Base-by-base conservation (phyloP, 64 coral and sea anemone species). In the Orbicella faveolata region DNA sequence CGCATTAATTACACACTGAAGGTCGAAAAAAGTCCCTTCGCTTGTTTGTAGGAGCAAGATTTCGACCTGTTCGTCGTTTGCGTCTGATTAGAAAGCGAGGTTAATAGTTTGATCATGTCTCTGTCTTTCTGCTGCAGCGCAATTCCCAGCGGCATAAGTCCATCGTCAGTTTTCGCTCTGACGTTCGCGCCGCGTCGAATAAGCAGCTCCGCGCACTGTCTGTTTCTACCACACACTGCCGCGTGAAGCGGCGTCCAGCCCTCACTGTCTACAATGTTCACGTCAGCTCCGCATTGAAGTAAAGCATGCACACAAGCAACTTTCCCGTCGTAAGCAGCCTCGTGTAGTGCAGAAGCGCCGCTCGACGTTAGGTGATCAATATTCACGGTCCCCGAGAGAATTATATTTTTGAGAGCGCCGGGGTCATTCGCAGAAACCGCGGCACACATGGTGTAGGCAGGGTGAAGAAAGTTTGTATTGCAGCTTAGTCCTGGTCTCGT, bases 231-330 rank as follows among this genome's bases (percentile, higher is more conserved):
- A 83, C 95, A 97, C 65, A 97, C 95, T 35, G 95, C 95, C 0
- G 95, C 95, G 52, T 97, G 95, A 5, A 97, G 61, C 18, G 95
- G 95, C 9, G 92, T 97, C 95, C 95, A 97, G 14, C 95, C 95
- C 64, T 97, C 95, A 2, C 78, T 44, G 57, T 97, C 95, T 12
- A 64, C 64, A 72, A 75, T 72, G 23, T 97, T 75, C 21, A 97
- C 92, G 34, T 93, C 91, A 73, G 95, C 92, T 9, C 95, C 95
- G 35, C 83, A 97, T 41, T 94, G 95, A 17, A 94, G 25, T 39
- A 97, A 81, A 2, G 82, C 89, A 20, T 90, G 75, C 7, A 97
- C 73, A 67, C 95, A 97, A 16, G 80, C 79, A 23, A 89, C 61
- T 68, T 97, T 97, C 2, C 95, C 95, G 72, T 97, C 95, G 74